Conservation (phyloP, 2,113 vertebrate species). For the Chaetorhynchus papuensis region DNA sequence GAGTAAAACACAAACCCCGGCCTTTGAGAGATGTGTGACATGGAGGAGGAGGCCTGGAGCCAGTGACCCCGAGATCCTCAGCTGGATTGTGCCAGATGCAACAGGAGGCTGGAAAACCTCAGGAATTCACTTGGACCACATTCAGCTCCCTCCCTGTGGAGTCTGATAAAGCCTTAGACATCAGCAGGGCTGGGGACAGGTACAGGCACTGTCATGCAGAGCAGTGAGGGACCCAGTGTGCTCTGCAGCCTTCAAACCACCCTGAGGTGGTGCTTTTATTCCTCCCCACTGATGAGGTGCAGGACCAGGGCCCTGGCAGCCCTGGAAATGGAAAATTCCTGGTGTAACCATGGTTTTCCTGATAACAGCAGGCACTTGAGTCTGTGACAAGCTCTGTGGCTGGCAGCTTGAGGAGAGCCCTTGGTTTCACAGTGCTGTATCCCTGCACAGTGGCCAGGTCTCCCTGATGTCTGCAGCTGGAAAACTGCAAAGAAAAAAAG, state of each 20-base stretch:
- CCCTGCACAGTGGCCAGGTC: neutral
- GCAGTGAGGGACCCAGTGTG: accelerated
- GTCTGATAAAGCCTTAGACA: neutral
- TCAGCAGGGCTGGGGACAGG: neutral
- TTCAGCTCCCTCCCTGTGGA: neutral
- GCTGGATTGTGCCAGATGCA: neutral
- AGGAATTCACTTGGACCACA: neutral
- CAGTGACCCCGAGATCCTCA: neutral
- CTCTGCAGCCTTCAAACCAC: neutral
- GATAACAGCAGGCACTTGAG: neutral
- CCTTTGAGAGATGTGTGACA: neutral
- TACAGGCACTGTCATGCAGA: neutral
- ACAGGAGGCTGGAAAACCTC: neutral
- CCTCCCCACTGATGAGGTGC: neutral
- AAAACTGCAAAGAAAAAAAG: neutral
- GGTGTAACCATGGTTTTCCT: neutral
- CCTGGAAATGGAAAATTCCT: neutral
- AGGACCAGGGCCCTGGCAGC: neutral
- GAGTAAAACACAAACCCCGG: neutral
- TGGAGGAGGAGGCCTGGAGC: neutral
- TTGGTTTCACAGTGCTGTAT: neutral
- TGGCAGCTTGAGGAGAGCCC: neutral
- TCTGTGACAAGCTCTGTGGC: neutral
- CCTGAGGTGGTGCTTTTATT: neutral
- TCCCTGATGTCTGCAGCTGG: neutral